These are phyloP conservation scores for Cerastis leucographa DNA, from an alignment of 2,888 invertebrate species.

Conservation along the genomic window DNA sequence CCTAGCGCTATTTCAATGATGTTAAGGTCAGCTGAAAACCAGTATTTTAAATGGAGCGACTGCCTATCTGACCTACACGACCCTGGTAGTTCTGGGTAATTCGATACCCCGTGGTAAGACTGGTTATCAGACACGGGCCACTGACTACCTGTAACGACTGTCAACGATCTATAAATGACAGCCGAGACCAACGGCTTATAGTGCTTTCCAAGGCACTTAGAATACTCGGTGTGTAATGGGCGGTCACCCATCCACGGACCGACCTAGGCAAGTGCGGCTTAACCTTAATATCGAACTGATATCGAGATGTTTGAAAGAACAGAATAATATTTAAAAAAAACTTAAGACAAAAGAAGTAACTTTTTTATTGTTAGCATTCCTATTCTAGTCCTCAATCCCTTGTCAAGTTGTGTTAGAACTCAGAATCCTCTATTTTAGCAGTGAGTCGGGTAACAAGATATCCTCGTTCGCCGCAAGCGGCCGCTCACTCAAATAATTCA, in stretches of 20 bases:
- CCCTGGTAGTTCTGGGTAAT: too few species aligned
- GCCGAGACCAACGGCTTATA: neutral
- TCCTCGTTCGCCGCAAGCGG: slow-evolving; percentile 33
- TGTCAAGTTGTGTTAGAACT: slow-evolving; percentile 32
- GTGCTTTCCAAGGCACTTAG: neutral
- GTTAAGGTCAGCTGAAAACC: too few species aligned
- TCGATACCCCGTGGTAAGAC: neutral
- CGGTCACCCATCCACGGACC: neutral
- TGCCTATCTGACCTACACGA: neutral
- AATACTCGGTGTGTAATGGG: neutral
- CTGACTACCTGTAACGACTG: neutral
- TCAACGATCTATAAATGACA: neutral
- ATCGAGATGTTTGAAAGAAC: neutral
- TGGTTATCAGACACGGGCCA: neutral
- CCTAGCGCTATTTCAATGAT: too few species aligned
- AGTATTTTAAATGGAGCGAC: neutral
- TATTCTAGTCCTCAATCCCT: slow-evolving; percentile 7
- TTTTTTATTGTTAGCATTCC: neutral
- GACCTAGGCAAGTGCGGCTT: neutral
- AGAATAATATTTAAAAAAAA: too few species aligned
- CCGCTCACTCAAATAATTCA: slow-evolving; percentile 60
- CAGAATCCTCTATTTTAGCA: slow-evolving; percentile 44
- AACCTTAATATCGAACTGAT: neutral
- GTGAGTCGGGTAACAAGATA: slow-evolving; percentile 49
- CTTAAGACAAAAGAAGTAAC: neutral